Percentiles rank a stretch among this genome's conserved stretches.
These are phyloP conservation scores for Agrotis exclamationis DNA, from an alignment of 2,888 invertebrate genomes.

Conservation along the genomic window DNA sequence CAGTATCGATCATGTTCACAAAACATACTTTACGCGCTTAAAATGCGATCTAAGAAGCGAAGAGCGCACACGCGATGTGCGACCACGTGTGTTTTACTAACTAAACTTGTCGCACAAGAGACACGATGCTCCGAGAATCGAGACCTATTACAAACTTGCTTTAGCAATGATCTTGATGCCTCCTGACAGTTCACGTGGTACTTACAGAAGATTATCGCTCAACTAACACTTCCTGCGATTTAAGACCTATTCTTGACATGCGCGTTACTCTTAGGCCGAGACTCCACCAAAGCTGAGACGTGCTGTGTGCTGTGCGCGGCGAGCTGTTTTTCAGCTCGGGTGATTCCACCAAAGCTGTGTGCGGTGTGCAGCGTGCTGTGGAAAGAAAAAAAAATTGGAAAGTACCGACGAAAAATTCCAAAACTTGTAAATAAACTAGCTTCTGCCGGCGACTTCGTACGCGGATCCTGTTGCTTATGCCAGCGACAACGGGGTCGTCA, in stretches of 20 bases:
- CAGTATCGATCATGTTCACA: not conserved
- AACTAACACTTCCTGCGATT: conserved; percentile 56
- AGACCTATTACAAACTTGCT: not conserved
- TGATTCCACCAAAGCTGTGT: too few species aligned
- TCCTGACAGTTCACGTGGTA: conserved; percentile 28
- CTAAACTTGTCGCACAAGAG: conserved; percentile 9
- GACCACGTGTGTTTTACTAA: conserved; percentile 29
- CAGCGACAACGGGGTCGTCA: too few species aligned
- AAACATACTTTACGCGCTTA: conserved; percentile 3
- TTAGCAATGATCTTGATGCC: conserved; percentile 40
- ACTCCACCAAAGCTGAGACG: too few species aligned
- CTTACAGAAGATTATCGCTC: conserved; percentile 31
- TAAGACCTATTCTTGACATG: conserved; percentile 14
- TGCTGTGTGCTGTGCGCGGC: too few species aligned
- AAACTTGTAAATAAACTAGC: too few species aligned
- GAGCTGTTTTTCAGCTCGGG: too few species aligned
- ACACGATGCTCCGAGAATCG: not conserved
- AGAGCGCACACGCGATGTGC: conserved; percentile 36
- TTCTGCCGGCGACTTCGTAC: too few species aligned
- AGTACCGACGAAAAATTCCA: too few species aligned
- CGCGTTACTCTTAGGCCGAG: too few species aligned
- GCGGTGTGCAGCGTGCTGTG: too few species aligned
- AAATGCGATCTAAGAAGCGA: conserved; percentile 5
- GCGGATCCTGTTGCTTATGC: too few species aligned
- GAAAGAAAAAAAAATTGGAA: too few species aligned